Conservation (phyloP, 2,888 invertebrate genomes). For the Epinotia ramella region DNA sequence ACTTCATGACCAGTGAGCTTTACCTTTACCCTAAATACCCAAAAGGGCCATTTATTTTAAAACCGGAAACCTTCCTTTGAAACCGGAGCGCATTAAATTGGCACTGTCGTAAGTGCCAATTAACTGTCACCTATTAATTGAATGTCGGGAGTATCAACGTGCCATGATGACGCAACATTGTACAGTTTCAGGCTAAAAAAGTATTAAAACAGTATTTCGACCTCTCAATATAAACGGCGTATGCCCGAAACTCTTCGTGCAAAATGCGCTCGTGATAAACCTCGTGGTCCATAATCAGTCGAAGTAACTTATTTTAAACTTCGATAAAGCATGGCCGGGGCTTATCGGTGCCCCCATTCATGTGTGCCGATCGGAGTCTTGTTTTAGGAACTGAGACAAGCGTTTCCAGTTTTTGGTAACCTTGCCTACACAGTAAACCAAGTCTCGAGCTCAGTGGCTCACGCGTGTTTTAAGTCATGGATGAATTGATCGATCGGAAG, state of each 20-base stretch:
- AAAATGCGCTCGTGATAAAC: too few relatives aligned
- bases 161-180: conserved; percentile 53
- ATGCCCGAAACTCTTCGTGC: not conserved
- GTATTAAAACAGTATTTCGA: not conserved
- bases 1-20: not conserved
- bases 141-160: conserved; percentile 24
- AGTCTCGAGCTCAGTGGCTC: not conserved
- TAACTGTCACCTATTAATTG: conserved; percentile 39
- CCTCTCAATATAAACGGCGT: not conserved
- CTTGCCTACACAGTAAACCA: not conserved
- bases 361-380: conserved; percentile 1
- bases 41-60: not conserved
- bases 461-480: not conserved
- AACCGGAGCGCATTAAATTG: conserved; percentile 26
- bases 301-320: not conserved
- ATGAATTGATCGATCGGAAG: not conserved
- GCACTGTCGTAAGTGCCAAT: conserved; percentile 31
- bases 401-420: not conserved
- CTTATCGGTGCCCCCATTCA: not conserved
- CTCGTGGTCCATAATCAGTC: too few relatives aligned
- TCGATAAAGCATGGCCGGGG: not conserved
- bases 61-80: too few relatives aligned
- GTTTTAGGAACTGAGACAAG: not conserved
- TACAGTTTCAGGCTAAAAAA: not conserved
- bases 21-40: not conserved